Evolutionary conservation across 2,797 vertebrate genomes (phyloP).

Genomic region (Coreius guichenoti): DNA sequence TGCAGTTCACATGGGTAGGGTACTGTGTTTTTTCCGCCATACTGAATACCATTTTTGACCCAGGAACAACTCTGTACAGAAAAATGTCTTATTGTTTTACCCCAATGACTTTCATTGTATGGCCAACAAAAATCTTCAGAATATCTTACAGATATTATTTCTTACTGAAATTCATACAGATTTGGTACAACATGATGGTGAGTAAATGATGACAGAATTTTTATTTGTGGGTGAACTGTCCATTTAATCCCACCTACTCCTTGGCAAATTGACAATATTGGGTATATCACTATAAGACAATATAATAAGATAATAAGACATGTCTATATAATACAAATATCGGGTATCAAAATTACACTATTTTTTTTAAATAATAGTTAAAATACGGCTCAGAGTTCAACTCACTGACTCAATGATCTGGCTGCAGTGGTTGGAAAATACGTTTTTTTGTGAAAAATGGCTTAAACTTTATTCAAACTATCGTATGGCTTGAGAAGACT

Average conservation of each 20-base stretch:
- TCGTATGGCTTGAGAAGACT: background rate
- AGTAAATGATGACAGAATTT: background rate
- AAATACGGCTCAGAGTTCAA: background rate
- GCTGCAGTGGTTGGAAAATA: background rate
- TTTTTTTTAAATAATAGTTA: background rate
- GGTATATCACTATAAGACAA: background rate
- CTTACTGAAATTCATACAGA: background rate
- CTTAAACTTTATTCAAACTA: background rate
- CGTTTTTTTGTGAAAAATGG: background rate
- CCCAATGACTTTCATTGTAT: background rate
- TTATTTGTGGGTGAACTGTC: background rate
- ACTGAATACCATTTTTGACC: no score
- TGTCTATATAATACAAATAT: background rate
- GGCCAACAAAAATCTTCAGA: background rate
- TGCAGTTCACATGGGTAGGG: no score
- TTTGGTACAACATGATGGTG: background rate
- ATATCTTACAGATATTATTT: background rate
- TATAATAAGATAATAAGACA: background rate
- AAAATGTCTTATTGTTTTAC: no score
- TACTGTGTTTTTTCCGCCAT: no score
- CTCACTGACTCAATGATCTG: background rate
- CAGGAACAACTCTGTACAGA: no score
- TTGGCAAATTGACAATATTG: background rate
- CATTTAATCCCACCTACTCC: no score
- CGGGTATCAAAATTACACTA: background rate